A percentile compares a stretch with the other conserved stretches of the same genome.
Conservation (phyloP, 2,113 vertebrate species). For the Archilochus colubris region DNA sequence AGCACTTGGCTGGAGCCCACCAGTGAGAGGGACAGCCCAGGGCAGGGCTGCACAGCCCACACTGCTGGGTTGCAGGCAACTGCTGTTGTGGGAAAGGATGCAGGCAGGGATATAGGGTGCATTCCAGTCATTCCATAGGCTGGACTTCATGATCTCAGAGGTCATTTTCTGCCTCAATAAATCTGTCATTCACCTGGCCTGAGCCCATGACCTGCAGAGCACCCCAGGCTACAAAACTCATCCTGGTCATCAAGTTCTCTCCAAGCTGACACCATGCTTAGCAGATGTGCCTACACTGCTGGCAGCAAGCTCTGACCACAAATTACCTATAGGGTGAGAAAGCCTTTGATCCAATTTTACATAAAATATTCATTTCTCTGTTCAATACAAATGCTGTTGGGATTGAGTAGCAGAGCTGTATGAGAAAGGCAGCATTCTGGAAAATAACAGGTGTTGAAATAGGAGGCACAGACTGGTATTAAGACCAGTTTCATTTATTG, state of each 20-base stretch:
- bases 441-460: neutral
- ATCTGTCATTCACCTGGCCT: neutral
- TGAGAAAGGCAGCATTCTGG: neutral
- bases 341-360: neutral
- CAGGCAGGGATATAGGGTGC: too few relatives aligned
- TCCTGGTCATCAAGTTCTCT: neutral
- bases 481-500: slow-evolving; percentile 15
- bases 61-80: accelerated
- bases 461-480: neutral
- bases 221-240: neutral
- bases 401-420: neutral
- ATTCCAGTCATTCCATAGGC: too few relatives aligned
- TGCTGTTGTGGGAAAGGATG: too few relatives aligned
- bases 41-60: neutral
- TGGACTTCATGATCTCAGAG: too few relatives aligned
- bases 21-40: neutral
- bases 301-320: neutral
- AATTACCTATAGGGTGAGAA: neutral
- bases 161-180: too few relatives aligned
- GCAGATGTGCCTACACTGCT: neutral
- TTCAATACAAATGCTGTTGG: neutral
- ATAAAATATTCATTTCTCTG: neutral
- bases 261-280: neutral
- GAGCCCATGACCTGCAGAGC: neutral
- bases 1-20: neutral